A percentile compares a stretch with the other conserved stretches of the same genome.
Conservation (phyloP, 2,888 invertebrate species). For the Melanophora roralis region DNA sequence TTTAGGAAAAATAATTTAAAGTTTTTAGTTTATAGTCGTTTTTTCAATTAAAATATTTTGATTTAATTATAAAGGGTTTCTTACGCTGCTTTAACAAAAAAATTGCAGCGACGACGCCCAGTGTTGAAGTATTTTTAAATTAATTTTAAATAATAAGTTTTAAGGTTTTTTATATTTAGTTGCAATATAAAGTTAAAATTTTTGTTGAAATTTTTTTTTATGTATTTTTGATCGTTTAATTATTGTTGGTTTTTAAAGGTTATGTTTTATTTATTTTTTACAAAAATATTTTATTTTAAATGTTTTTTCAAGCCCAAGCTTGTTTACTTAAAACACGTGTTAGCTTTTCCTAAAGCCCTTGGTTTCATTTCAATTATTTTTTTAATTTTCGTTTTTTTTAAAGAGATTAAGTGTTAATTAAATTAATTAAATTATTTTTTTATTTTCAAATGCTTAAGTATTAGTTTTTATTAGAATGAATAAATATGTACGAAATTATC, state of each 20-base stretch:
- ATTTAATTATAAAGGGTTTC: neutral
- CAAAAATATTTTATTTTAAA: slow-evolving; percentile 45
- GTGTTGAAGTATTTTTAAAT: slow-evolving; percentile 46
- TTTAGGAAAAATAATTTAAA: neutral
- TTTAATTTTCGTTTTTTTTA: slow-evolving; percentile 41
- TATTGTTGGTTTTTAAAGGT: slow-evolving; percentile 3
- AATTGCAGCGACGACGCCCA: slow-evolving; percentile 58
- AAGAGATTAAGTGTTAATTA: slow-evolving; percentile 20
- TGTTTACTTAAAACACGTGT: slow-evolving; percentile 17
- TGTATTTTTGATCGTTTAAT: neutral
- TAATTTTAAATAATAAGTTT: slow-evolving; percentile 28
- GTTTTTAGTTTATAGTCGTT: too few relatives aligned
- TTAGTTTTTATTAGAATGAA: slow-evolving; percentile 12
- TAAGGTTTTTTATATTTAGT: neutral
- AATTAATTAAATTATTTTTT: slow-evolving; percentile 16
- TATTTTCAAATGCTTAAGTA: slow-evolving; percentile 23
- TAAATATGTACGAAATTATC: slow-evolving; percentile 15
- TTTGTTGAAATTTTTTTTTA: neutral
- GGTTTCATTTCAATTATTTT: slow-evolving; percentile 21
- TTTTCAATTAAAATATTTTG: neutral
- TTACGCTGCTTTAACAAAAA: neutral
- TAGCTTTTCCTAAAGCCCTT: neutral
- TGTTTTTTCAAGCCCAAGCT: slow-evolving; percentile 37
- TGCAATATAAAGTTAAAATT: too few relatives aligned
- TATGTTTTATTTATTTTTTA: slow-evolving; percentile 42